Percentiles rank a stretch among this genome's conserved stretches.
Conservation (phyloP, 2,888 invertebrate species). For the Dryadula phaetusa region DNA sequence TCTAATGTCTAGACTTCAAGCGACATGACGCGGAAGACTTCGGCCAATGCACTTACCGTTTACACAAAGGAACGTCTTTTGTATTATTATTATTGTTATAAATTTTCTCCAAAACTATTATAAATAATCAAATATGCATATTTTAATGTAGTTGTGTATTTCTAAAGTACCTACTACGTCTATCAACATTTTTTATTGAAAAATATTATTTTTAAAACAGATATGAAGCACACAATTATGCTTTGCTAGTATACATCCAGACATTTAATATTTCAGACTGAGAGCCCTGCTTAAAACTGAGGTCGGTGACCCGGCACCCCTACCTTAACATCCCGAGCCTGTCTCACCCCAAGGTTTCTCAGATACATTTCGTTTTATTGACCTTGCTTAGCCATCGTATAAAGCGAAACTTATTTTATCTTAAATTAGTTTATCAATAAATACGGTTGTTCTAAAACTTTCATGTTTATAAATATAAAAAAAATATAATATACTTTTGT, state of each 20-base stretch:
- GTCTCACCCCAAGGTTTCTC: conserved; percentile 50
- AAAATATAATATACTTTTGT: neutral
- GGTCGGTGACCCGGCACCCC: conserved; percentile 76
- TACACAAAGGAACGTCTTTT: neutral
- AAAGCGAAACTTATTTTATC: conserved; percentile 27
- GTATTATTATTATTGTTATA: neutral
- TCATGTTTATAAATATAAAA: neutral
- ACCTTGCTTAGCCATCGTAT: conserved; percentile 37
- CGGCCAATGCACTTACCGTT: conserved; percentile 38
- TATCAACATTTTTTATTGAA: neutral
- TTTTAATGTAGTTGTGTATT: neutral
- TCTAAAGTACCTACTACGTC: neutral
- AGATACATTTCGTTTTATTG: conserved; percentile 47
- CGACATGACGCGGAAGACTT: conserved; percentile 34
- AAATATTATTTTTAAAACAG: neutral
- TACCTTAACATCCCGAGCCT: conserved; percentile 63
- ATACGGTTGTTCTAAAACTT: neutral
- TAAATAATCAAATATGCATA: neutral
- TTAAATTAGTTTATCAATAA: conserved; percentile 24
- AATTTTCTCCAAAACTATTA: neutral
- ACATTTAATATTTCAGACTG: conserved; percentile 61
- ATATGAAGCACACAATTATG: conserved; percentile 5
- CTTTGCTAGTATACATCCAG: conserved; percentile 42
- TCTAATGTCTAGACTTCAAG: conserved; percentile 69
- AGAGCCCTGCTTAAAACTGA: conserved; percentile 60